phyloP scores from a whole-genome alignment of 2,113 vertebrate genomes.

The Lethenteron camtschaticum region DNA sequence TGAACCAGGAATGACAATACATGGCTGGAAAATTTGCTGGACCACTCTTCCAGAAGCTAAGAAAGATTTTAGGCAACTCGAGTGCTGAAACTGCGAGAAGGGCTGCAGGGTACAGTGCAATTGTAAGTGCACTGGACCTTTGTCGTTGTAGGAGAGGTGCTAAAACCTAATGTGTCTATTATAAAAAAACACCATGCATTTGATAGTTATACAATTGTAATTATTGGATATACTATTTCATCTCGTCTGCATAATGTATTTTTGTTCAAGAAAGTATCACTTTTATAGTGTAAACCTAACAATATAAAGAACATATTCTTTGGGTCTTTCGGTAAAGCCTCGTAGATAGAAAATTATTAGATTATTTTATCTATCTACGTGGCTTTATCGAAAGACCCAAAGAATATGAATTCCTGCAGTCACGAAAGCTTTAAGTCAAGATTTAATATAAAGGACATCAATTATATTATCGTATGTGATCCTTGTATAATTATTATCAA shows the following conservation, averaged over 20 bases:
- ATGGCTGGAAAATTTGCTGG: not conserved
- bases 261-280: not conserved
- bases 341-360: not conserved
- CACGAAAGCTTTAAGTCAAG: no score
- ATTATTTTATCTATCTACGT: not conserved
- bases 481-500: not conserved
- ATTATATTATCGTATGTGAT: not conserved
- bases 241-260: no score
- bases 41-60: not conserved
- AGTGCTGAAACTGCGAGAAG: not conserved
- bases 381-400: no score
- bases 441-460: not conserved
- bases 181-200: not conserved
- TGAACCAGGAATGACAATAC: not conserved
- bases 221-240: no score
- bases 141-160: slow-evolving; percentile 2
- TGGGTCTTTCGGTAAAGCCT: not conserved
- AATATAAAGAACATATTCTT: not conserved
- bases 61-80: not conserved
- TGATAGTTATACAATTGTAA: no score
- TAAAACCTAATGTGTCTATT: not conserved
- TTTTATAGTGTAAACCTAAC: not conserved
- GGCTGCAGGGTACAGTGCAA: not conserved
- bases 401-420: no score
- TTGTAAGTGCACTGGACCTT: not conserved